phyloP scores from a whole-genome alignment of 2,113 vertebrate species.

The Lophochroa leadbeateri region DNA sequence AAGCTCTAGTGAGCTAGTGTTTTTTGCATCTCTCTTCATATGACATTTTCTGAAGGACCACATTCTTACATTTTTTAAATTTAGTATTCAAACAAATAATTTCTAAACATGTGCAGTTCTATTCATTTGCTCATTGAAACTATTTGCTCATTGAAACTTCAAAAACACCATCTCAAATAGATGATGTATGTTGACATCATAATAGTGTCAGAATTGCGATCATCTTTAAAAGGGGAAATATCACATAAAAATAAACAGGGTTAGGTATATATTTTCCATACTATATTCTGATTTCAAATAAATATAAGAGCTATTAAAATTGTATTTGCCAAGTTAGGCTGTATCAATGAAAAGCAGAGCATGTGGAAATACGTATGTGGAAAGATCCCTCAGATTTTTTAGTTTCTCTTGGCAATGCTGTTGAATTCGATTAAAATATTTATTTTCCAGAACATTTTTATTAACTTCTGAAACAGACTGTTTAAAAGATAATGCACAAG shows the following conservation, averaged over 20 bases:
- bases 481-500: neutral
- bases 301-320: neutral
- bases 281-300: neutral
- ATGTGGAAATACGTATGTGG: neutral
- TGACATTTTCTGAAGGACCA: neutral
- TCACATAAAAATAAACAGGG: neutral
- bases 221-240: neutral
- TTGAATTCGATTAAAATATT: constrained; percentile 22
- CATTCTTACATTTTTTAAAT: neutral
- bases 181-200: neutral
- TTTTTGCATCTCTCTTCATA: neutral
- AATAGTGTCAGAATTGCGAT: neutral
- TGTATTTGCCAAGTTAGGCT: neutral
- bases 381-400: constrained; percentile 11
- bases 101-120: neutral
- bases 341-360: neutral
- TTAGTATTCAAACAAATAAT: neutral
- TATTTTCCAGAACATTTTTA: constrained; percentile 38
- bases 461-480: constrained; percentile 11
- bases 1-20: neutral
- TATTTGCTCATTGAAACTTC: neutral
- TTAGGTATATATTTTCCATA: neutral
- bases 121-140: neutral
- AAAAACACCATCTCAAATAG: neutral
- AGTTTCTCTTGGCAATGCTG: neutral